Conservation (phyloP, 2,113 vertebrate genomes). For the Heliornis fulica region DNA sequence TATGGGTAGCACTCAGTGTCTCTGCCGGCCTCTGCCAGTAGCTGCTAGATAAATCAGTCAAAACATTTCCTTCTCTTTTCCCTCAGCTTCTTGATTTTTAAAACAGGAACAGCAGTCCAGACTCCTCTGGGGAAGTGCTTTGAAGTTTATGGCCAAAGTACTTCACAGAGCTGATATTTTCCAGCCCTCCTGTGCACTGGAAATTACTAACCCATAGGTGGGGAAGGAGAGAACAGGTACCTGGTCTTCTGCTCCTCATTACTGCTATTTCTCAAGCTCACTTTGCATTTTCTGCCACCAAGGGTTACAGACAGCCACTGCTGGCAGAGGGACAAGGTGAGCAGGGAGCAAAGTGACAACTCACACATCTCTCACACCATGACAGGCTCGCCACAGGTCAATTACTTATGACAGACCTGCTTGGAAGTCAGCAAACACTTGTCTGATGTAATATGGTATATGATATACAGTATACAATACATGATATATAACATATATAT, state of each 20-base stretch:
- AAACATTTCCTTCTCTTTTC: not conserved
- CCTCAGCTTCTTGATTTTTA: not conserved
- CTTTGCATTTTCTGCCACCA: not conserved
- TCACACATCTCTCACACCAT: not conserved
- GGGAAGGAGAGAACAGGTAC: not conserved
- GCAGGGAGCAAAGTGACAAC: not conserved
- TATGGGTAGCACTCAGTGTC: rapidly evolving
- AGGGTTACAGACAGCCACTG: not conserved
- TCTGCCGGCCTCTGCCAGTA: not conserved
- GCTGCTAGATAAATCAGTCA: not conserved
- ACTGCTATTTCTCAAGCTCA: not conserved
- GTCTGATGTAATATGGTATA: no score
- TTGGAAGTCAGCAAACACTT: not conserved
- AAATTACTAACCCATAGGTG: not conserved
- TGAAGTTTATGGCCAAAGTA: not conserved
- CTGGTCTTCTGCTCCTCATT: not conserved
- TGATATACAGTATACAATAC: no score
- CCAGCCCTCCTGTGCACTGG: not conserved
- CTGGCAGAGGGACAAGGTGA: not conserved
- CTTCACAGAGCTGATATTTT: not conserved
- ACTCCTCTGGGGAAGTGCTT: not conserved
- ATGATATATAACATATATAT: not conserved
- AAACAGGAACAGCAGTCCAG: not conserved
- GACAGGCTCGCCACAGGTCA: not conserved
- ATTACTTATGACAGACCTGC: not conserved